These are phyloP conservation scores for Bubo blakistoni DNA, from an alignment of 2,113 vertebrate genomes.

Conservation along the genomic window DNA sequence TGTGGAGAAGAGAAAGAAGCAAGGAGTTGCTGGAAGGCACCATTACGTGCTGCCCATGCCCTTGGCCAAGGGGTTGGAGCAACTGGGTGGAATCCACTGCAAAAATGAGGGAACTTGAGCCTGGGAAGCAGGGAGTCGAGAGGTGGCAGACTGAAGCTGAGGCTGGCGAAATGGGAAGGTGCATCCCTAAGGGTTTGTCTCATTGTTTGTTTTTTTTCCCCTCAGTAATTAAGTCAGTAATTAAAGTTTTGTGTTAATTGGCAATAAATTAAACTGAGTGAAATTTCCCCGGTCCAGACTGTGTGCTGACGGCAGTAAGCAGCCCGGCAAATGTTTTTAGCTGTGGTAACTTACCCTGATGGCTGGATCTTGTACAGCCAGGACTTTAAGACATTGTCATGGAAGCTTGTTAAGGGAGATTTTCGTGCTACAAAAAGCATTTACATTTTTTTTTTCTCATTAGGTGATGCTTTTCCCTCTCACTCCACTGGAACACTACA, in stretches of 20 bases:
- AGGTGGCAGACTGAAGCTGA: neutral
- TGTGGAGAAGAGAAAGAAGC: no score
- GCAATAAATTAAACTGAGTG: neutral
- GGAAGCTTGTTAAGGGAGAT: neutral
- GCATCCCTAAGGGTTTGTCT: neutral
- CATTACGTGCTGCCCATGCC: fast-evolving
- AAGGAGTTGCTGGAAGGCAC: fast-evolving
- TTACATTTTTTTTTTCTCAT: neutral
- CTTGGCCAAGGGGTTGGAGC: fast-evolving
- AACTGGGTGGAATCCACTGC: fast-evolving
- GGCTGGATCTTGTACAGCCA: neutral
- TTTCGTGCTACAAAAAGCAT: neutral
- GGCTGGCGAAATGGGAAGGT: fast-evolving
- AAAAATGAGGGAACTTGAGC: fast-evolving
- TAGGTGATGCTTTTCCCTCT: neutral
- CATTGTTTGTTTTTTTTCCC: neutral
- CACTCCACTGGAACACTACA: neutral
- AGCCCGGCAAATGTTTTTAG: neutral
- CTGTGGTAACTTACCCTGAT: neutral
- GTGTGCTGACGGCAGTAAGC: no score
- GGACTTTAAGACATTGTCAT: neutral
- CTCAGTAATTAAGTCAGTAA: neutral
- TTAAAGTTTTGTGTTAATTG: neutral
- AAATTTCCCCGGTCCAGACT: neutral
- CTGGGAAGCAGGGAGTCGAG: neutral